Base-by-base conservation (phyloP, 2,113 vertebrate species). In the Phrynosoma blainvillii region DNA sequence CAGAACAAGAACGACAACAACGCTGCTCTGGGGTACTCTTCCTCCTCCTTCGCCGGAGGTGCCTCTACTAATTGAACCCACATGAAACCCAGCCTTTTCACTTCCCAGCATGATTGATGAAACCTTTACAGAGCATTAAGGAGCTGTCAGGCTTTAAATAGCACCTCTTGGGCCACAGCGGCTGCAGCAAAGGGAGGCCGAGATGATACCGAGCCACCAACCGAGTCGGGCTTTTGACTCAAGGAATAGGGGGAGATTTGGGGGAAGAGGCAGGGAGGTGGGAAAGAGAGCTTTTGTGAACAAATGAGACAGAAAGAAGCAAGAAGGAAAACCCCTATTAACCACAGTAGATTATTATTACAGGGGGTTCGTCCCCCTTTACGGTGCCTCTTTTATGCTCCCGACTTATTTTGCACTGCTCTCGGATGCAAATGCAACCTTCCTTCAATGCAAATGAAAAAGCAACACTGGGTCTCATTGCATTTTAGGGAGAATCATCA, bases 1-100 rank as follows among this genome's bases (percentile, higher is more conserved):
- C 5, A 47, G 5, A 47, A 5, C 47, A 47, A 47, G 5, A 47
- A 47, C 47, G 7, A 47, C 47, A 47, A 47, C 47, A 47, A 47
- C 47, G 4, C 47, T 47, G 47, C 4, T 47, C 47, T 47, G 47
- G 47, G 47, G 7, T 47, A 47, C 3, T 47, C 7, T 47, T 7
- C 65, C 65, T 20, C 65, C 65, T 66, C 18, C 65, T 66, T 21
- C 21, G 5, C 65, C 96, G 93, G 95, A 95, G 92, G 94, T 94
- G 95, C 89, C 93, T 94, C 94, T 97, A 97, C 94, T 97, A 97
- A 98, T 96, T 97, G 95, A 97, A 97, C 95, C 94, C 97, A 97
- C 96, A 96, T 96, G 95, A 94, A 93, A 90, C 0, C 73, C 0
- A 93, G 32, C 59, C 40, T 93, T 94, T 95, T 95, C 94, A 95